phyloP scores from a whole-genome alignment of 2,797 vertebrate genomes.

The Pseudocheirus occidentalis region DNA sequence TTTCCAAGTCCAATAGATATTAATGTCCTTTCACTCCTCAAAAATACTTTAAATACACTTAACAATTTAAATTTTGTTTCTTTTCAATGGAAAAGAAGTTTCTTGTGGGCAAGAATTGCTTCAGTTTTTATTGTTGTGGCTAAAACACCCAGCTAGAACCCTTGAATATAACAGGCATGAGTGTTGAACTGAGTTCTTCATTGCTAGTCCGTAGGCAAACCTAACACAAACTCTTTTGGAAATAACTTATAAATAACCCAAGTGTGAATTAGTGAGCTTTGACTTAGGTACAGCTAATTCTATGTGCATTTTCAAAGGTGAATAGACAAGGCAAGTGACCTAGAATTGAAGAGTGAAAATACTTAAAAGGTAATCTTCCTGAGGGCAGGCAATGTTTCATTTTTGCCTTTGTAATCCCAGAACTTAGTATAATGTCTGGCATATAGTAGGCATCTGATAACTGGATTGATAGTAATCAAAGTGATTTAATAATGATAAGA shows the following conservation, averaged over 20 bases:
- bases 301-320: constrained; percentile 31
- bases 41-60: neutral
- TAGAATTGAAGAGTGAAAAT: neutral
- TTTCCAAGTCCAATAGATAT: neutral
- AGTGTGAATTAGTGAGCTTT: neutral
- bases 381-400: neutral
- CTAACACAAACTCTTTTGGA: neutral
- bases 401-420: neutral
- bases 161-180: neutral
- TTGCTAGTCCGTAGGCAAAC: constrained; percentile 12
- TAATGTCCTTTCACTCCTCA: neutral
- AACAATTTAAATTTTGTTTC: neutral
- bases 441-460: neutral
- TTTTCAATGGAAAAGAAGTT: neutral
- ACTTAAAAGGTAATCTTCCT: neutral
- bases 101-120: neutral
- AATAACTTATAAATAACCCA: constrained; percentile 18
- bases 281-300: constrained; percentile 26
- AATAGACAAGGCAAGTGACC: constrained; percentile 30
- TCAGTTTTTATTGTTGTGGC: neutral
- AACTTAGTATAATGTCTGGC: neutral
- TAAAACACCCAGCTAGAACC: neutral
- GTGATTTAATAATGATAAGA: neutral
- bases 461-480: neutral
- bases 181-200: constrained; percentile 2